Evolutionary conservation across 2,888 invertebrate genomes (phyloP).

Genomic region (Incurvaria masculella): DNA sequence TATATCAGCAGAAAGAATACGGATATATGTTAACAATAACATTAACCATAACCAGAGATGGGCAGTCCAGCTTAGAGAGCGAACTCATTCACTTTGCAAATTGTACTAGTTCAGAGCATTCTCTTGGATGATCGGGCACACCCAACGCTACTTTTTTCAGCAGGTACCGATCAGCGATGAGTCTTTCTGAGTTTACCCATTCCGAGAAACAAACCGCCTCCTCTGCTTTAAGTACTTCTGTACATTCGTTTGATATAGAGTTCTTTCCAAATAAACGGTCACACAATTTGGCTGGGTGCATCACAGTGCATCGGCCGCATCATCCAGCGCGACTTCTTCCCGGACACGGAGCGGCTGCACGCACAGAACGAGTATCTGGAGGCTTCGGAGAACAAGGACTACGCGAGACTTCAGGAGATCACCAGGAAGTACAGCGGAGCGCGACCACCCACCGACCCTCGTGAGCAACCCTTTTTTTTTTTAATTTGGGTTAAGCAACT

Average conservation of each 20-base stretch:
- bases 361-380: constrained; percentile 92
- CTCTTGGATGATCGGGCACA: not conserved
- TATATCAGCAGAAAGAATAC: too few species aligned
- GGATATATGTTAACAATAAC: too few species aligned
- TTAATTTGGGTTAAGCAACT: too few species aligned
- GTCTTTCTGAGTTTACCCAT: too few species aligned
- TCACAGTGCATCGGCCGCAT: constrained; percentile 85
- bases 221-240: too few species aligned
- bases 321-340: constrained; percentile 96
- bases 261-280: not conserved
- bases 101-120: not conserved
- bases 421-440: constrained; percentile 80
- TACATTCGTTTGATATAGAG: not conserved
- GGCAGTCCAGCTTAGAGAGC: too few species aligned
- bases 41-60: too few species aligned
- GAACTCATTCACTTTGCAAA: not conserved
- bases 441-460: constrained; percentile 60
- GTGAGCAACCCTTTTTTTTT: too few species aligned
- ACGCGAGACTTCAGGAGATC: constrained; percentile 79
- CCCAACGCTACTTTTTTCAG: not conserved
- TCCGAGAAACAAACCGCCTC: not conserved
- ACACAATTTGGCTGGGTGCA: constrained; percentile 1
- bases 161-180: not conserved
- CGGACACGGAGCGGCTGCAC: constrained; percentile 87
- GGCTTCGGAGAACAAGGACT: constrained; percentile 87